Conservation (phyloP, 1,140 invertebrate genomes). For the Drosophila pachea region DNA sequence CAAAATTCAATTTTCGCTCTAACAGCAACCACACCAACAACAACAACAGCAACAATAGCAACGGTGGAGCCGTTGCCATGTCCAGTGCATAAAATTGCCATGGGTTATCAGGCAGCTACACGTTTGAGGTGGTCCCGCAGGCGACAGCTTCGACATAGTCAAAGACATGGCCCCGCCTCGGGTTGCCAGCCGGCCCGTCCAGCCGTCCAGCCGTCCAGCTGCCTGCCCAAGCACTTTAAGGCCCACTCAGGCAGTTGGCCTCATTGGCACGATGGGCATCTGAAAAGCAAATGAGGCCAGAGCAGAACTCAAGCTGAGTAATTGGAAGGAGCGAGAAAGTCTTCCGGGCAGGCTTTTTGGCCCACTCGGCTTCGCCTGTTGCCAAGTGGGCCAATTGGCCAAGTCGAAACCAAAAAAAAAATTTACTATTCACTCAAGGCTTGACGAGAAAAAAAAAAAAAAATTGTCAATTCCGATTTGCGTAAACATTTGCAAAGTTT, state of each 20-base stretch:
- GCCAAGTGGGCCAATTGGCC: no score
- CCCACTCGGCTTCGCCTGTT: no score
- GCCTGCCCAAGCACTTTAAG: background rate
- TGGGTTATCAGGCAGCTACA: constrained; percentile 27
- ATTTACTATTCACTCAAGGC: no score
- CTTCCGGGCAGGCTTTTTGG: no score
- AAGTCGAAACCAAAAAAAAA: no score
- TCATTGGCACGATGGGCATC: no score
- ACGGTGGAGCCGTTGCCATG: background rate
- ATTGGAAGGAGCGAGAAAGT: no score
- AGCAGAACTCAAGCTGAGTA: no score
- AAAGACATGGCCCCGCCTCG: background rate
- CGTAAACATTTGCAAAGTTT: constrained; percentile 56
- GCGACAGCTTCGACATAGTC: background rate
- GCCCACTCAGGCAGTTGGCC: background rate
- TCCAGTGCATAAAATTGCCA: constrained; percentile 23
- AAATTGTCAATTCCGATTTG: constrained; percentile 64
- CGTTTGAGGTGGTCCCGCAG: constrained; percentile 28
- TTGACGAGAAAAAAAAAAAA: no score
- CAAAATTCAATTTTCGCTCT: no score
- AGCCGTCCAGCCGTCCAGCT: background rate
- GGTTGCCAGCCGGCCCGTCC: no score
- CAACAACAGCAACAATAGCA: constrained; percentile 5
- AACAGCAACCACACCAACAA: background rate
- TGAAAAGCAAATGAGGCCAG: no score